Percentiles rank a stretch among this genome's conserved stretches.
Evolutionary conservation across 2,888 invertebrate species (phyloP).

Genomic region (Lasioglossum oenotherae): DNA sequence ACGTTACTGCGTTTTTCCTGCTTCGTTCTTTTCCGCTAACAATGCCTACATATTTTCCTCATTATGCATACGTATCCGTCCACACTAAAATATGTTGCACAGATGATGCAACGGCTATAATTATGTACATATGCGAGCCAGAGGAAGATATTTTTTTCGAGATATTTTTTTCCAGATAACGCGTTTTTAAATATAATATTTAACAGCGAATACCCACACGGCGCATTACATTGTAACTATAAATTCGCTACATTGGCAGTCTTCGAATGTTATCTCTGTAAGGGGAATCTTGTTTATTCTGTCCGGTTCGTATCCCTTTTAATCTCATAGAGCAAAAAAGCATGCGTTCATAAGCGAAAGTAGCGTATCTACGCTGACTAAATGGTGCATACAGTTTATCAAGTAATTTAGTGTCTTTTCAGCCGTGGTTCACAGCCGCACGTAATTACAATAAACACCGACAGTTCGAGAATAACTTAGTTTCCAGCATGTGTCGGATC

Average conservation of each 20-base stretch:
- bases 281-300: slow-evolving; percentile 64
- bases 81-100: not conserved
- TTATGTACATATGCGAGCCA: not conserved
- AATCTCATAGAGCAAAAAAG: slow-evolving; percentile 50
- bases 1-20: not conserved
- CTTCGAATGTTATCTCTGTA: slow-evolving; percentile 56
- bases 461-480: slow-evolving; percentile 41
- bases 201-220: not conserved
- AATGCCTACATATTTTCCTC: not conserved
- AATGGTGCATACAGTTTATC: slow-evolving; percentile 61
- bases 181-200: not conserved
- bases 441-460: slow-evolving; percentile 23
- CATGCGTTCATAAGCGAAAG: slow-evolving; percentile 24
- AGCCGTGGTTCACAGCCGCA: slow-evolving; percentile 18
- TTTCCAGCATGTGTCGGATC: slow-evolving; percentile 11
- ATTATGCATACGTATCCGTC: not conserved
- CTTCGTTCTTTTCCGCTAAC: not conserved
- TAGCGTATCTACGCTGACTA: slow-evolving; percentile 35
- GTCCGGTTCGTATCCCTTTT: slow-evolving; percentile 35
- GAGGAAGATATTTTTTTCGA: not conserved
- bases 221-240: not conserved
- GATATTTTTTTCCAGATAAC: slow-evolving; percentile 15
- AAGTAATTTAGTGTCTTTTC: slow-evolving; percentile 39
- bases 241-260: not conserved
- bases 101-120: not conserved